phyloP scores from a whole-genome alignment of 2,797 vertebrate genomes.

The Rhinella marina region DNA sequence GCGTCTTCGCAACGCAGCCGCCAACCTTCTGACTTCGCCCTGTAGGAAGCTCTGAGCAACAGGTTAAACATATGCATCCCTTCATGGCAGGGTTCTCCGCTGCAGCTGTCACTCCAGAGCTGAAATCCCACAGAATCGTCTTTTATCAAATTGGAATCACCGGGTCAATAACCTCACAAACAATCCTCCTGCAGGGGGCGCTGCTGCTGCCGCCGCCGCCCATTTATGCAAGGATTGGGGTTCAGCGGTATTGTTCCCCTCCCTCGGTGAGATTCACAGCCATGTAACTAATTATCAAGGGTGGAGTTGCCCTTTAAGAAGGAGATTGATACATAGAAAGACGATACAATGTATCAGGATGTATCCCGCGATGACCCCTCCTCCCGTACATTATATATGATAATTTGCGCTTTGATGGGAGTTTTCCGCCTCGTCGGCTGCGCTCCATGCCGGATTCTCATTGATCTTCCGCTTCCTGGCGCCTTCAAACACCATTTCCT shows the following conservation, averaged over 20 bases:
- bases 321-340: too few species aligned
- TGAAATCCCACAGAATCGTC: constrained; percentile 17
- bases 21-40: constrained; percentile 3
- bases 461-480: constrained; percentile 12
- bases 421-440: neutral
- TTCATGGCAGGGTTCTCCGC: neutral
- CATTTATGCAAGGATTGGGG: neutral
- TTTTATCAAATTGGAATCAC: constrained; percentile 50
- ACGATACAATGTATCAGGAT: neutral
- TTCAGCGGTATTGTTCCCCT: neutral
- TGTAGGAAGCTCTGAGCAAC: neutral
- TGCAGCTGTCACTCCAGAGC: neutral
- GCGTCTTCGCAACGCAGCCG: neutral
- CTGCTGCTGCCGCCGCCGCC: too few species aligned
- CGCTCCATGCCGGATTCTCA: neutral
- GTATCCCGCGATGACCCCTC: neutral
- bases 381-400: neutral
- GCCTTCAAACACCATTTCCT: neutral
- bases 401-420: neutral
- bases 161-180: constrained; percentile 24
- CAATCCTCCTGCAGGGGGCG: neutral
- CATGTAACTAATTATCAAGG: too few species aligned
- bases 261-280: neutral
- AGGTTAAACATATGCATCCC: constrained; percentile 20
- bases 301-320: neutral